These are phyloP conservation scores for Coptodon bakossiorum DNA, from an alignment of 2,113 vertebrate species.

Conservation along the genomic window DNA sequence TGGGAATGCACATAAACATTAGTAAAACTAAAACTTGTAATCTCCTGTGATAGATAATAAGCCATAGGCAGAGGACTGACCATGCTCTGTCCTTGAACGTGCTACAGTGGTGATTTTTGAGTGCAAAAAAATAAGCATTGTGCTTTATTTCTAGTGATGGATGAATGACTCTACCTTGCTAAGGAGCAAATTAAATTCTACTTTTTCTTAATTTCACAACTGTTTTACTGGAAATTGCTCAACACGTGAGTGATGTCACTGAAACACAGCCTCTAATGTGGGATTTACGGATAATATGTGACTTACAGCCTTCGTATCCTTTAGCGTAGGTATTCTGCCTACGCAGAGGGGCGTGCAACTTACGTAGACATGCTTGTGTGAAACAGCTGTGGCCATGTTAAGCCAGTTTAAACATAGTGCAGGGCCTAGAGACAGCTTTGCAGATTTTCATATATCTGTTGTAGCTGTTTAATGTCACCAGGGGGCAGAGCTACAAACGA, in stretches of 20 bases:
- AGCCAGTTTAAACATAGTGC: neutral
- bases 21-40: neutral
- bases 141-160: neutral
- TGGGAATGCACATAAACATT: neutral
- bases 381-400: neutral
- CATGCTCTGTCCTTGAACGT: neutral
- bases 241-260: no score
- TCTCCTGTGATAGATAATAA: neutral
- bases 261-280: neutral
- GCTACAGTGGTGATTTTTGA: neutral
- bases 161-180: neutral
- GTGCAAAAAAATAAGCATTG: neutral
- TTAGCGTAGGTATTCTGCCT: neutral
- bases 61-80: neutral
- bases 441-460: neutral
- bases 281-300: neutral
- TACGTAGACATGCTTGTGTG: neutral
- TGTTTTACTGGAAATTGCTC: no score
- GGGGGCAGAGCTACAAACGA: neutral
- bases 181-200: neutral
- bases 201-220: neutral
- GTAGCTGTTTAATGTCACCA: neutral
- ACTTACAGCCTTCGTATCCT: neutral
- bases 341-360: neutral
- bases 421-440: neutral